Base-by-base conservation (phyloP, 2,888 invertebrate genomes). In the Ormyrus rosae region DNA sequence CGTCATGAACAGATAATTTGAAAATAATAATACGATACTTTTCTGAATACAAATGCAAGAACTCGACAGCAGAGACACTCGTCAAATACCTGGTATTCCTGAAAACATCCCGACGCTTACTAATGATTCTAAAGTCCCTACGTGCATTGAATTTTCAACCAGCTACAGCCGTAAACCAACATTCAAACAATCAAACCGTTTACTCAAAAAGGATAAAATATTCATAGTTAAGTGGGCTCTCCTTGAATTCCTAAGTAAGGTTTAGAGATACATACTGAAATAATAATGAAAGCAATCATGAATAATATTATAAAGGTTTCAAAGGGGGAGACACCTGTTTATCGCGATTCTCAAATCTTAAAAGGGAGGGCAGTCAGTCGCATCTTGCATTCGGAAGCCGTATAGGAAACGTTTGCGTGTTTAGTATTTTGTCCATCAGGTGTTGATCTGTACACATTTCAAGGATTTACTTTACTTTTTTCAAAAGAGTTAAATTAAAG, bases 271-370 rank as follows among this genome's bases (percentile, higher is more conserved):
- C 19, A 19, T 19, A 19, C 19, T 19, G 19, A 19, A 19, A 19
- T 19, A 19, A 19, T 19, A 19, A 65, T 10, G 13, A 9, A 69
- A 58, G 79, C 79, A 78, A 19, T 34, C 81, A 64, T 81, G 73
- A 75, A 79, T 83, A 73, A 63, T 67, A 79, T 79, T 67, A 63
- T 19, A 19, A 19, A 19, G 19, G 1, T 19, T 19, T 19, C 19
- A 19, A 19, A 19, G 19, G 19, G 19, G 19, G 19, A 19, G 19
- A 19, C 19, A 19, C 19, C 63, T 73, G 63, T 80, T 70, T 81
- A 83, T 83, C 82, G 82, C 74, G 60, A 56, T 73, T 69, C 78
- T 71, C 70, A 80, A 81, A 84, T 83, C 83, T 84, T 78, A 45
- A 19, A 19, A 67, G 46, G 46, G 50, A n/a, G 11, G 19, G 63